Base-by-base conservation (phyloP, 2,113 vertebrate species). In the Setophaga coronata region DNA sequence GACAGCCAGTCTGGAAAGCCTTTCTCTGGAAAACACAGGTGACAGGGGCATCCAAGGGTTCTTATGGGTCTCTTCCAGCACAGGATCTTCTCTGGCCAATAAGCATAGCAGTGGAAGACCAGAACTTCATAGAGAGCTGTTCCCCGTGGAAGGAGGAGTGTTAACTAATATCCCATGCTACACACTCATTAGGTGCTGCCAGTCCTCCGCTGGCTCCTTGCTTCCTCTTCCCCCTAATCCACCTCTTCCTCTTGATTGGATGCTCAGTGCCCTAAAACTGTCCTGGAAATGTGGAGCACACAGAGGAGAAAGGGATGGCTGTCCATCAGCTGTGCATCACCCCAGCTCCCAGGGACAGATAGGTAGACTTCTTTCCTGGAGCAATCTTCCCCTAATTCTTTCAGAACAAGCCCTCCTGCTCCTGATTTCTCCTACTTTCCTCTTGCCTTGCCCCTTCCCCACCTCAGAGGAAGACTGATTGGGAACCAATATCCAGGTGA, bases 341-440 rank as follows among this genome's bases (percentile, higher is more conserved):
- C 20, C 24, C 38, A 79, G 53, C n/a, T 94, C 56, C 87, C 2
- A 3, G 10, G 10, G 50, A 76, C 31, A 84, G 57, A 84, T 2
- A 4, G 5, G 16, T 4, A 85, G 72, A 64, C 51, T 42, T 18
- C 31, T 56, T 60, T 73, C 65, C 65, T 66, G 23, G 2, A 93
- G 69, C 61, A 33, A 25, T 85, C 78, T 76, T 53, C 38, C 58
- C 67, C n/a, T 36, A 43, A 61, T 88, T 90, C 42, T 85, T 81
- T 78, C 71, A 80, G 66, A 93, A 90, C 66, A 82, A 92, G 79
- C 34, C 70, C 57, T 85, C 45, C 62, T 69, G 71, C 71, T 95
- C 45, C 50, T 1, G 2, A 81, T 89, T 87, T 94, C 38, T 91
- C 29, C 34, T 40, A 17, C 53, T 90, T 90, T 96, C 42, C 50